Evolutionary conservation across 2,888 invertebrate species (phyloP).

Genomic region (Dyspetes luteomarginatus): DNA sequence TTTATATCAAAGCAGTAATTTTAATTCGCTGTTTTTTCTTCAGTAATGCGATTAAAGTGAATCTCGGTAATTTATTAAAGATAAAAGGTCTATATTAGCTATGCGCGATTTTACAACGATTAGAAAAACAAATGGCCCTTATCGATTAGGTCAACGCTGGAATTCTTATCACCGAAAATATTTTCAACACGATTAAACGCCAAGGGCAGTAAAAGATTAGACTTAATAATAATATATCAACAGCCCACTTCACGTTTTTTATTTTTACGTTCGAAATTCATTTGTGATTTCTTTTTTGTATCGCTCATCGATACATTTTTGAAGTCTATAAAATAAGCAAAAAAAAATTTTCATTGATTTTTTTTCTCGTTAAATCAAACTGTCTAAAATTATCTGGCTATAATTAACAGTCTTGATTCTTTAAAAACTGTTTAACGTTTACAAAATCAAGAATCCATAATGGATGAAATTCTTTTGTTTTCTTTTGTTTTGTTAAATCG

Average conservation of each 20-base stretch:
- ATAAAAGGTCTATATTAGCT: conserved; percentile 49
- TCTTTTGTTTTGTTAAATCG: conserved; percentile 5
- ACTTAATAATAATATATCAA: conserved; percentile 24
- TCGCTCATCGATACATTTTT: conserved; percentile 27
- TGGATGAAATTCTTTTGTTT: conserved; percentile 9
- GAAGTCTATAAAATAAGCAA: conserved; percentile 54
- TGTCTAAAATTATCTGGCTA: conserved; percentile 52
- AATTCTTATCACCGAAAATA: conserved; percentile 63
- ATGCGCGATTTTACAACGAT: conserved; percentile 36
- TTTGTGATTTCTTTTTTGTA: conserved; percentile 11
- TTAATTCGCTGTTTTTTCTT: conserved; percentile 62
- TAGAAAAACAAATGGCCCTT: conserved; percentile 30
- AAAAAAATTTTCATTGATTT: conserved; percentile 1
- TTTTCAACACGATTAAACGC: conserved; percentile 62
- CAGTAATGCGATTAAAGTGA: conserved; percentile 3
- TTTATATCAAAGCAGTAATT: conserved; percentile 50
- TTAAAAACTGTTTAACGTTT: conserved; percentile 52
- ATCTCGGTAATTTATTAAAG: conserved; percentile 45
- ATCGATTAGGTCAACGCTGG: conserved; percentile 63
- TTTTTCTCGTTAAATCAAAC: conserved; percentile 24
- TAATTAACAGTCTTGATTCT: conserved; percentile 64
- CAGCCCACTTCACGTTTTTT: conserved; percentile 27
- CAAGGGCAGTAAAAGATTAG: conserved; percentile 62
- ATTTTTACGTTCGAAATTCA: conserved; percentile 41
- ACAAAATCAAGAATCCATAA: conserved; percentile 34